Evolutionary conservation across 2,888 invertebrate species (phyloP).

Genomic region (Congeria kusceri): DNA sequence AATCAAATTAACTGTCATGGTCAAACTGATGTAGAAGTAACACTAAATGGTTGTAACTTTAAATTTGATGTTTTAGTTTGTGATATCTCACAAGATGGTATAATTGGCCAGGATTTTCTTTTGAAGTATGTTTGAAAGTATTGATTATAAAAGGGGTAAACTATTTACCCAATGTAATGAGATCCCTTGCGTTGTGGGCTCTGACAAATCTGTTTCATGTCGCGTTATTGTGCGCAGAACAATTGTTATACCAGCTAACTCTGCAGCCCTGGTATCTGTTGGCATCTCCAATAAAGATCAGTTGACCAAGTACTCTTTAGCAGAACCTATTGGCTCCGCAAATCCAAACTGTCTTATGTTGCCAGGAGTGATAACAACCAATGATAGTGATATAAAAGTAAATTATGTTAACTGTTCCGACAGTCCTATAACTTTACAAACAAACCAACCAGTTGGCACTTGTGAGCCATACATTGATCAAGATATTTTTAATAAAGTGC

Average conservation of each 20-base stretch:
- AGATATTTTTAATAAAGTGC: too few relatives aligned
- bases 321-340: too few relatives aligned
- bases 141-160: conserved; percentile 28
- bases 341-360: too few relatives aligned
- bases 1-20: conserved; percentile 30
- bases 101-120: conserved; percentile 46
- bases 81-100: conserved; percentile 40
- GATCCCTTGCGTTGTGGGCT: conserved; percentile 32
- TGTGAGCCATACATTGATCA: too few relatives aligned
- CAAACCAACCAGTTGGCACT: too few relatives aligned
- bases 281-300: background rate
- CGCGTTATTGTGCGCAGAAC: conserved; percentile 22
- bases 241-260: conserved; percentile 14
- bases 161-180: conserved; percentile 12
- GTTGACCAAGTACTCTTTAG: too few relatives aligned
- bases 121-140: conserved; percentile 24
- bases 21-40: conserved; percentile 3
- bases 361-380: too few relatives aligned
- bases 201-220: conserved; percentile 7
- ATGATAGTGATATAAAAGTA: too few relatives aligned
- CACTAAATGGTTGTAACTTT: background rate
- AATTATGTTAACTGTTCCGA: too few relatives aligned
- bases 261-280: background rate
- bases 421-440: too few relatives aligned
- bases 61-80: conserved; percentile 28